Evolutionary conservation across 1,140 invertebrate genomes (phyloP).

Genomic region (Zaprionus ghesquierei): DNA sequence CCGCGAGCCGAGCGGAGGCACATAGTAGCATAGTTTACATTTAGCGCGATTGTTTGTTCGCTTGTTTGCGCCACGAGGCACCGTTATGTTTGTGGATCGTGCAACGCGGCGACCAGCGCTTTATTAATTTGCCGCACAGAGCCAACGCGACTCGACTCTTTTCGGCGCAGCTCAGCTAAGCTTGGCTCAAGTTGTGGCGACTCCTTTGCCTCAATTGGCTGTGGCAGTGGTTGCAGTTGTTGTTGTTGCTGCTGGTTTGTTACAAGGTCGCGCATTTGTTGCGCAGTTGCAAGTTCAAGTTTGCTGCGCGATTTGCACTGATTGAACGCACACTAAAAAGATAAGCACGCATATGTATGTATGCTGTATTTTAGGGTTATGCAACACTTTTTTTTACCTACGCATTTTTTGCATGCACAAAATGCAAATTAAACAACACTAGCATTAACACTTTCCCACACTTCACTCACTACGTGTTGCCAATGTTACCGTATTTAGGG

Average conservation of each 20-base stretch:
- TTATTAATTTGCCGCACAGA: slow-evolving; percentile 66
- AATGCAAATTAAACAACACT: no score
- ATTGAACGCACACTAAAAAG: slow-evolving; percentile 1
- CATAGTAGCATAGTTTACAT: slow-evolving; percentile 45
- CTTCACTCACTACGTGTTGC: no score
- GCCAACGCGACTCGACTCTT: background rate
- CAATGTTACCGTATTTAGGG: no score
- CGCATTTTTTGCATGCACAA: no score
- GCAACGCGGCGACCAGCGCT: slow-evolving; percentile 40
- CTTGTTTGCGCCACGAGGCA: slow-evolving; percentile 39
- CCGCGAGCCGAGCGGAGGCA: background rate
- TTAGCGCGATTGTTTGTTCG: slow-evolving; percentile 64
- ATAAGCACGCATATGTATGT: no score
- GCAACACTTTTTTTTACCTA: no score
- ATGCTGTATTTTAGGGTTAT: no score
- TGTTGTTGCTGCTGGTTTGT: slow-evolving; percentile 36
- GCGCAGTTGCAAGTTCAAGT: slow-evolving; percentile 28
- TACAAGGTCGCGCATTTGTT: slow-evolving; percentile 66
- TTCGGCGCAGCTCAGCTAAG: background rate
- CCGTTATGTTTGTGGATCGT: slow-evolving; percentile 73
- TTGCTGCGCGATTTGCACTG: background rate
- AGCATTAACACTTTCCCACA: no score
- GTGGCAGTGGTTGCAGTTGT: no score
- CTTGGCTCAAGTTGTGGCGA: background rate
- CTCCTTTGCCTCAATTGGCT: slow-evolving; percentile 37